phyloP scores from a whole-genome alignment of 2,888 invertebrate genomes.

The Philereme vetulata region DNA sequence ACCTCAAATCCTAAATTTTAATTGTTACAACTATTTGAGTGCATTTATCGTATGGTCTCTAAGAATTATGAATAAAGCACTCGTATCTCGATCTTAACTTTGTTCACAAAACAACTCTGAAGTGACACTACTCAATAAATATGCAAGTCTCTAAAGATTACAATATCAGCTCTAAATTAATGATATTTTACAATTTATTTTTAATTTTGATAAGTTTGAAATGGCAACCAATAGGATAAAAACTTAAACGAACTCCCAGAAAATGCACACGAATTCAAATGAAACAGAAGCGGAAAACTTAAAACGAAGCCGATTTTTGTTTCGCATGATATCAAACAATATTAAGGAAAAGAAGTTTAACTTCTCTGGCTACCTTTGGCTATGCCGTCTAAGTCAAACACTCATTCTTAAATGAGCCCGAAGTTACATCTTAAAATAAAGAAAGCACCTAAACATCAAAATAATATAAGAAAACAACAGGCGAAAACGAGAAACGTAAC shows the following conservation, averaged over 20 bases:
- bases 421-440: conserved; percentile 69
- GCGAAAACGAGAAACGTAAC: conserved; percentile 47
- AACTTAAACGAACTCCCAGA: conserved; percentile 24
- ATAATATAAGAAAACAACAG: conserved; percentile 53
- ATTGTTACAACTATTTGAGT: conserved; percentile 76
- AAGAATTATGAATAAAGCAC: conserved; percentile 78
- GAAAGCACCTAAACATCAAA: conserved; percentile 75
- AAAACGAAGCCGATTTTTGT: conserved; percentile 41
- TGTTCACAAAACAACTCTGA: conserved; percentile 73
- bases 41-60: conserved; percentile 70
- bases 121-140: conserved; percentile 67
- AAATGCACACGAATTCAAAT: conserved; percentile 40
- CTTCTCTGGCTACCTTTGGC: conserved; percentile 80
- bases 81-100: conserved; percentile 73
- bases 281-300: conserved; percentile 42
- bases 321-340: conserved; percentile 44
- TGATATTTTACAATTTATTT: conserved; percentile 63
- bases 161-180: conserved; percentile 67
- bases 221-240: conserved; percentile 55
- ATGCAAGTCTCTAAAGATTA: conserved; percentile 76
- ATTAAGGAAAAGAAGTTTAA: conserved; percentile 66
- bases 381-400: conserved; percentile 71
- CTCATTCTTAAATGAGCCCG: conserved; percentile 60
- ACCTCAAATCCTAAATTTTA: conserved; percentile 77
- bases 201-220: conserved; percentile 54